These are phyloP conservation scores for Anagyrus pseudococci DNA, from an alignment of 2,888 invertebrate species.

Conservation along the genomic window DNA sequence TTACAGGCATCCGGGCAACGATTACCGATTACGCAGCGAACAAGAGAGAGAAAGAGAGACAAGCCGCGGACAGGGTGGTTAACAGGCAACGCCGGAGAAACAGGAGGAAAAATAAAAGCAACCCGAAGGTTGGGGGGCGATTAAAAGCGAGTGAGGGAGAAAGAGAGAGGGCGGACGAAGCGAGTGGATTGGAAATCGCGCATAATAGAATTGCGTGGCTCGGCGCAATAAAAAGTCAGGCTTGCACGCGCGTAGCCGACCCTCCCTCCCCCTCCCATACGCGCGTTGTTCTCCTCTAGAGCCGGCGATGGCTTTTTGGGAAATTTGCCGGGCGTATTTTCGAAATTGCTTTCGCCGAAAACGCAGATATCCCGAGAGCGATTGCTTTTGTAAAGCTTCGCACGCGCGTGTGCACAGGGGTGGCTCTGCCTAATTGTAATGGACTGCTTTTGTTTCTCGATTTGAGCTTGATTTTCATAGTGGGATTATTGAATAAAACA, in stretches of 20 bases:
- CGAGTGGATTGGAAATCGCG: neutral
- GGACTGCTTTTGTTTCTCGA: too few species aligned
- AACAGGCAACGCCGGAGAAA: constrained; percentile 5
- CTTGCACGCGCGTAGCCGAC: too few species aligned
- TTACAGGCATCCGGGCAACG: constrained; percentile 21
- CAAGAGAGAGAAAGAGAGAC: too few species aligned
- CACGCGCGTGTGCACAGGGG: too few species aligned
- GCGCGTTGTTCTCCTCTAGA: neutral
- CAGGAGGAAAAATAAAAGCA: neutral
- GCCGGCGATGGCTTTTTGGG: neutral
- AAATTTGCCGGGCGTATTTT: constrained; percentile 18
- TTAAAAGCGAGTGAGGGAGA: neutral
- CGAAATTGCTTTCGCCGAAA: constrained; percentile 7
- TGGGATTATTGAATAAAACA: too few species aligned
- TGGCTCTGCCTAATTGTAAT: too few species aligned
- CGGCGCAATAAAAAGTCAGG: neutral
- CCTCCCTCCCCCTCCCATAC: too few species aligned
- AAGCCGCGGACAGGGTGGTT: constrained; percentile 8
- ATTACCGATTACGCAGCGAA: constrained; percentile 24
- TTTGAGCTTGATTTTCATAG: too few species aligned
- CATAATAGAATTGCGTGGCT: constrained; percentile 3
- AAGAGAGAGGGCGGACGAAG: neutral
- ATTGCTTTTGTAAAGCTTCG: neutral
- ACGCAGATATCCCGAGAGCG: neutral
- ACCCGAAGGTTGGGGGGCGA: too few species aligned